Base-by-base conservation (phyloP, 2,888 invertebrate genomes). In the Globia sparganii region DNA sequence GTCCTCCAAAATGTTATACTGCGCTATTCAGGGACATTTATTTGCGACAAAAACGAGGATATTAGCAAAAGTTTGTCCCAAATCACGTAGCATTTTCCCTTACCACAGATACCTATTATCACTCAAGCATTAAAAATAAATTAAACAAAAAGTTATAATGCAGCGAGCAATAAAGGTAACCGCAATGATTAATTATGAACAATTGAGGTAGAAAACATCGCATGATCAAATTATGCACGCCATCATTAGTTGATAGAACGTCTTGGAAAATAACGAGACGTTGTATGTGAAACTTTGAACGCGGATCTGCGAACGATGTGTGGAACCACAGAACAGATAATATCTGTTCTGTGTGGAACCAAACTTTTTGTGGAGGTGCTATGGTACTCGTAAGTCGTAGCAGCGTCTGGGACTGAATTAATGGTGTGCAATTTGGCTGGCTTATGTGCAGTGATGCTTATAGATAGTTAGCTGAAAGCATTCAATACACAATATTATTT, bases 191-290 rank as follows among this genome's bases (percentile, higher is more conserved):
- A 84, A 83, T 85, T 77, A 84, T 77, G 62, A 72, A 74, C 62
- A 75, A 73, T 83, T 70, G 76, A 74, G 46, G 61, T 86, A 83
- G 77, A 84, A 86, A 85, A 86, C 72, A 80, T 85, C 46, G 84
- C 84, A 86, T 75, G 84, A 75, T 71, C 53, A 69, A 77, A 84
- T 84, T 83, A 80, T 86, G 58, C 72, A 83, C 59, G 71, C 74
- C 59, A 43, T 82, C 40, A 71, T 71, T 62, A 40, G 8, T 85
- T 75, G 69, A 74, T 82, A 46, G n/a, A 68, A 49, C 75, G 66
- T 61, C 62, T 74, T 74, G n/a, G 40, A 67, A 59, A 58, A 70
- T 40, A 69, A n/a, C 1, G 56, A 61, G 67, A 49, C 37, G 37
- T 66, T 58, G 71, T 68, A 67, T 70, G 71, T 65, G 72, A 61